Evolutionary conservation across 2,888 invertebrate genomes (phyloP).

Genomic region (Candidula unifasciata): DNA sequence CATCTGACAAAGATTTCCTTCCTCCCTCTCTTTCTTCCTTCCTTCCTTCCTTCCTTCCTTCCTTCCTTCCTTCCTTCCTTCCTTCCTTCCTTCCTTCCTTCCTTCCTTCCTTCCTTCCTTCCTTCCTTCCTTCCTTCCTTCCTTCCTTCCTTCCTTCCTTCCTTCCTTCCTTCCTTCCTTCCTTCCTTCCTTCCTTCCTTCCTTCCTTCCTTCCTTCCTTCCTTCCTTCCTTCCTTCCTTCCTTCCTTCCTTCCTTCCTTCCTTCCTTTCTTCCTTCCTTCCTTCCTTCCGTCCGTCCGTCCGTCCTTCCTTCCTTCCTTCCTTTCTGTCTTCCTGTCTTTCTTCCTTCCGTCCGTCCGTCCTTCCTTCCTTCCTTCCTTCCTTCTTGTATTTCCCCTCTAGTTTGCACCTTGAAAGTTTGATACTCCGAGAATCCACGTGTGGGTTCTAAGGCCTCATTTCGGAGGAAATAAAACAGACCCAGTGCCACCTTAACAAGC

Average conservation of each 20-base stretch:
- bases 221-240: slow-evolving; percentile 19
- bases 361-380: slow-evolving; percentile 16
- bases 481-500: too few species aligned
- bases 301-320: slow-evolving; percentile 14
- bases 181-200: neutral
- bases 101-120: neutral
- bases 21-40: neutral
- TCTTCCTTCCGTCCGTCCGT: slow-evolving; percentile 6
- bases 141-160: neutral
- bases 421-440: too few species aligned
- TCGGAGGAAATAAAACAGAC: too few species aligned
- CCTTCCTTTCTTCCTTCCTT: slow-evolving; percentile 13
- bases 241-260: slow-evolving; percentile 14
- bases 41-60: slow-evolving; percentile 21
- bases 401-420: too few species aligned
- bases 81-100: neutral
- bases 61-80: slow-evolving; percentile 19
- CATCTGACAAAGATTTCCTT: too few species aligned
- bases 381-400: too few species aligned
- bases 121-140: neutral
- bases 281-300: slow-evolving; percentile 5
- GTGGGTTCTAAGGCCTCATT: too few species aligned
- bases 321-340: slow-evolving; percentile 16
- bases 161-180: neutral
- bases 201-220: neutral